These are phyloP conservation scores for Drosophila athabasca DNA, from an alignment of 1,140 invertebrate genomes.

Conservation along the genomic window DNA sequence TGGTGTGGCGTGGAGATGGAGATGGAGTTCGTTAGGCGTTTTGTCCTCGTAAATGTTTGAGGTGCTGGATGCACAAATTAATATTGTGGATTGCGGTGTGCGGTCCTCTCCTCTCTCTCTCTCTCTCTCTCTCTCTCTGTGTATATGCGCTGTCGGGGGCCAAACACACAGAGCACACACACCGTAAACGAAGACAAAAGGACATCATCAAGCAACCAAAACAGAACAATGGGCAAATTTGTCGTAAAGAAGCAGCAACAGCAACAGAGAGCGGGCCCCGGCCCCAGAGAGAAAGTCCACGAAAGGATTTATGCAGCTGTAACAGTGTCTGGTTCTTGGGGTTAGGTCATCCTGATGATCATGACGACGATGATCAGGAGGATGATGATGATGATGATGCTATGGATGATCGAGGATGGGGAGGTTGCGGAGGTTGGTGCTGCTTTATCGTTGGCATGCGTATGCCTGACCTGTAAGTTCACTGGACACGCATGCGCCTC, in stretches of 20 bases:
- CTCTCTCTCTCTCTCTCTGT: no score
- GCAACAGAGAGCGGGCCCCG: conserved; percentile 2
- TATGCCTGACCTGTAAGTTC: conserved; percentile 76
- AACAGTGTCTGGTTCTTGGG: conserved; percentile 40
- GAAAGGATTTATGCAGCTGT: conserved; percentile 68
- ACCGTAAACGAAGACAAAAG: conserved; percentile 65
- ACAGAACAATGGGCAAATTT: conserved; percentile 77
- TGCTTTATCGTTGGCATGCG: conserved; percentile 70
- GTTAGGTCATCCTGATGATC: conserved; percentile 45
- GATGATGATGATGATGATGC: conserved; percentile 20
- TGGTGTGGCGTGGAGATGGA: conserved; percentile 23
- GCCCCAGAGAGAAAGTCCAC: conserved; percentile 60
- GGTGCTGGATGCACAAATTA: conserved; percentile 78
- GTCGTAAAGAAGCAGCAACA: conserved; percentile 56
- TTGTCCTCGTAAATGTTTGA: conserved; percentile 63
- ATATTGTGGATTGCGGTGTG: conserved; percentile 72
- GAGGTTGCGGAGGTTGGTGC: background rate
- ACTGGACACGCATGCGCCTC: conserved; percentile 73
- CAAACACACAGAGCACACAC: conserved; percentile 33
- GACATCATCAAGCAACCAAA: conserved; percentile 63
- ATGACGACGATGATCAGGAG: conserved; percentile 1
- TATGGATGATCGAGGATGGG: conserved; percentile 10
- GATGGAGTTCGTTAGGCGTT: conserved; percentile 66
- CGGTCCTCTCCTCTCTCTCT: conserved; percentile 2
- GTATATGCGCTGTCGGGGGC: conserved; percentile 46